Base-by-base conservation (phyloP, 2,113 vertebrate species). In the Chionomys nivalis region DNA sequence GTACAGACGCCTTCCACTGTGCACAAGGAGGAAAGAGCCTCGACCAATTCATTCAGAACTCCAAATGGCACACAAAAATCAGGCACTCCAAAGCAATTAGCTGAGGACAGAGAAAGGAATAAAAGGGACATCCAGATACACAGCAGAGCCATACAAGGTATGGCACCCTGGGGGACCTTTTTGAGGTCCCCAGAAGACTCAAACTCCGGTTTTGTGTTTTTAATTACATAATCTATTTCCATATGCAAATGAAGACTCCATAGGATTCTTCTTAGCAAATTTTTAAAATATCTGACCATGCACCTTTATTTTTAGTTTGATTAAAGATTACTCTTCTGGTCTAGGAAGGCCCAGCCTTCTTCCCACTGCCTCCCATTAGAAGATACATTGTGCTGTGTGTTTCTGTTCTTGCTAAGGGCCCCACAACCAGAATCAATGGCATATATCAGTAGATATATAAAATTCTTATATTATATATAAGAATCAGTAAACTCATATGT, bases 281-380 rank as follows among this genome's bases (percentile, higher is more conserved):
- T n/a, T 91, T 81, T 73, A 66, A 47, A 81, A 14, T 33, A 33
- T 75, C 33, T 63, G n/a, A 77, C 1, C n/a, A 72, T 31, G 4
- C 21, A 21, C 68, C 4, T 82, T 72, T 87, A 87, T 90, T 87
- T 91, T 94, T 58, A 73, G 75, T 55, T 42, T 90, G 49, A 95
- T 87, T 95, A 90, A 95, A 86, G 5, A 76, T 86, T 47, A 79
- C 79, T 68, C 83, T 73, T 61, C 83, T 36, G 10, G 21, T 52
- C 55, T 42, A 26, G 12, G 23, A 87, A 72, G 61, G 8, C 39
- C 39, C 44, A 89, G 72, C 12, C 76, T 24, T 55, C 31, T 31
- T 63, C 55, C 23, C 1, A 1, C 0, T 8, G 75, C 19, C 19
- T 72, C 9, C 66, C 79, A 49, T 42, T 8, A 65, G 52, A 47